These are phyloP conservation scores for Ondatra zibethicus DNA, from an alignment of 2,113 vertebrate genomes.

Conservation along the genomic window DNA sequence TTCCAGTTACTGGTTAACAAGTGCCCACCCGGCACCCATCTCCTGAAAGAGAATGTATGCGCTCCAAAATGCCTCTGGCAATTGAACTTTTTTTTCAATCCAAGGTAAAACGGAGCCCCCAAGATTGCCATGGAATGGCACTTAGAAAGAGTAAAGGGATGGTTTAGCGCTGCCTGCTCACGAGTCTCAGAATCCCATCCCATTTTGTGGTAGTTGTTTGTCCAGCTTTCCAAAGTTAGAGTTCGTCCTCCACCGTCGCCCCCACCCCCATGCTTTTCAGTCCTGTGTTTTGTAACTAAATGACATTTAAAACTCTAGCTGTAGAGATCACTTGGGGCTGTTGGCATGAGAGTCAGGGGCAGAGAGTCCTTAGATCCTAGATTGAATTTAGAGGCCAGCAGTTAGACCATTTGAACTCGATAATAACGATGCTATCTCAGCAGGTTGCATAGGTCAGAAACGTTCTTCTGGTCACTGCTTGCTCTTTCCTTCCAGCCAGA, in stretches of 20 bases:
- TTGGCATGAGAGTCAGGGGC: conserved; percentile 12
- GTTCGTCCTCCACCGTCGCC: neutral
- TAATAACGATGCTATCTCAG: conserved; percentile 30
- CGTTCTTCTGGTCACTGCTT: conserved; percentile 30
- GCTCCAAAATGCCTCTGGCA: conserved; percentile 56
- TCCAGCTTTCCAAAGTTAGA: conserved; percentile 2
- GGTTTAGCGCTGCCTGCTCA: neutral
- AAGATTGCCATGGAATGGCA: neutral
- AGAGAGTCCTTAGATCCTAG: conserved; percentile 62
- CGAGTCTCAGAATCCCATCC: neutral
- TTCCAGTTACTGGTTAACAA: conserved; percentile 70
- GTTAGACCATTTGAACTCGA: conserved; percentile 32
- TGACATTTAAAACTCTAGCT: conserved; percentile 46
- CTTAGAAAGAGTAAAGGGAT: neutral
- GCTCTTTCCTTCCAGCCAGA: conserved; percentile 56
- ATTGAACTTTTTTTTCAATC: conserved; percentile 38
- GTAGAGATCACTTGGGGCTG: neutral
- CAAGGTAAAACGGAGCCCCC: conserved; percentile 30
- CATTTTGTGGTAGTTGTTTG: neutral
- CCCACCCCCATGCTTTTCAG: neutral
- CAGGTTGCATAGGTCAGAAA: conserved; percentile 49
- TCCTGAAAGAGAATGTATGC: conserved; percentile 48
- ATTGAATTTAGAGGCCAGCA: conserved; percentile 32
- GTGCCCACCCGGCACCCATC: conserved; percentile 21
- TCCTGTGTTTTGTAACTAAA: conserved; percentile 42